Percentiles rank a stretch among this genome's conserved stretches.
Conservation (phyloP, 2,113 vertebrate species). For the Oreochromis niloticus region DNA sequence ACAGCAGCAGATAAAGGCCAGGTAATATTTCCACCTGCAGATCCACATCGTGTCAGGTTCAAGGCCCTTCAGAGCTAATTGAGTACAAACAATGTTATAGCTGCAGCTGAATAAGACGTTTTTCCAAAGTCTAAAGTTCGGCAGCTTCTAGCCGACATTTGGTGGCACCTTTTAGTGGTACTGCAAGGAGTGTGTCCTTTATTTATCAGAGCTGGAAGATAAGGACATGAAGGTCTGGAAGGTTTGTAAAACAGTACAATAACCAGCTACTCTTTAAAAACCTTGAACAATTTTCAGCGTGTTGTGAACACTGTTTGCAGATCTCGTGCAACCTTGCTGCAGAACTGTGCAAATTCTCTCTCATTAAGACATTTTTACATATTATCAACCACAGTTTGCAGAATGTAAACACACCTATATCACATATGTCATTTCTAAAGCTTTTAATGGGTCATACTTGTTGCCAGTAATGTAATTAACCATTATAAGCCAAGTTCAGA, state of each 20-base stretch:
- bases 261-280: not conserved
- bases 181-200: not conserved
- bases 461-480: not conserved
- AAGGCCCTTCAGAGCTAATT: not conserved
- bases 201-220: not conserved
- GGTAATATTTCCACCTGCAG: not conserved
- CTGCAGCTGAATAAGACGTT: not conserved
- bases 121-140: not conserved
- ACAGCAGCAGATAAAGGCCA: not conserved
- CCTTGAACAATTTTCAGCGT: not conserved
- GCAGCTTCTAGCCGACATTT: not conserved
- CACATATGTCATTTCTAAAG: not conserved
- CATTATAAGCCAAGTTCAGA: not conserved
- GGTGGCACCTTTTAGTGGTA: not conserved
- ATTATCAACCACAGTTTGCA: not conserved
- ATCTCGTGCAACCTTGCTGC: not conserved
- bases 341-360: not conserved
- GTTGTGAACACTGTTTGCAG: not conserved
- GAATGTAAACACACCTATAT: not conserved
- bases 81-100: not conserved
- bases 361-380: not conserved
- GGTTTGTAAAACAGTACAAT: not conserved
- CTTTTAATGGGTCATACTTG: not conserved
- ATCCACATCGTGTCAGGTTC: not conserved
- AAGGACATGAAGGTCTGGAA: not conserved